Evolutionary conservation across 2,113 vertebrate genomes (phyloP).

Genomic region (Camelus dromedarius): DNA sequence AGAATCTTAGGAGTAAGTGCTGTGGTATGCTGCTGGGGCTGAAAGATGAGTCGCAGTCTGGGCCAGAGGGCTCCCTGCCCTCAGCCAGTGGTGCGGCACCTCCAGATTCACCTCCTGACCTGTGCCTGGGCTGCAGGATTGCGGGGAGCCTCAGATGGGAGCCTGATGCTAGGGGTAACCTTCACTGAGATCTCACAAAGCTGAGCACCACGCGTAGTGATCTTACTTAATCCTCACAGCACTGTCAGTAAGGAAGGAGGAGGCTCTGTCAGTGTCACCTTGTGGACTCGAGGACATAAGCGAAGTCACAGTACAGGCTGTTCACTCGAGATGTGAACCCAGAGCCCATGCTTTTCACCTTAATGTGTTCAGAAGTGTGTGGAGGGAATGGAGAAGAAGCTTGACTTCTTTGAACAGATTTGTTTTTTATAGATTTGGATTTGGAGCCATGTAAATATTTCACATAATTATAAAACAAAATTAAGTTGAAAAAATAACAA

Average conservation of each 20-base stretch:
- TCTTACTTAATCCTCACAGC: not conserved
- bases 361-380: not conserved
- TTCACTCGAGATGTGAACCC: not conserved
- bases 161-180: not conserved
- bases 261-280: not conserved
- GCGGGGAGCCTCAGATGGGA: not conserved
- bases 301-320: not conserved
- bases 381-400: not conserved
- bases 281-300: not conserved
- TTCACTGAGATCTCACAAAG: not conserved
- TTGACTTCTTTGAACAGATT: not conserved
- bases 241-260: too few species aligned
- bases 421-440: not conserved
- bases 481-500: constrained; percentile 4
- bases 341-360: not conserved
- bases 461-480: constrained; percentile 1
- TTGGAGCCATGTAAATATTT: constrained; percentile 34
- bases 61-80: not conserved
- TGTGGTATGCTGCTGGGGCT: not conserved
- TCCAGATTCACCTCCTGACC: not conserved
- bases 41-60: not conserved
- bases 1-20: not conserved
- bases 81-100: not conserved
- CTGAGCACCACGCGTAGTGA: accelerated
- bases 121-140: not conserved